Evolutionary conservation across 2,113 vertebrate genomes (phyloP).

Genomic region (human (Homo sapiens)): GRCh38 chrX:29590001-29590500

Average conservation of each 20-base stretch:
- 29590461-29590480: background rate
- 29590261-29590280: too few relatives aligned
- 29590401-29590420: background rate
- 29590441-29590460: background rate
- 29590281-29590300: background rate
- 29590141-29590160: too few relatives aligned
- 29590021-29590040: background rate
- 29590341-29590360: background rate
- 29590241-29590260: too few relatives aligned
- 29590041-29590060: background rate
- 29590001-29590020: background rate
- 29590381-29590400: background rate
- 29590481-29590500: background rate
- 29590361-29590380: slow-evolving; percentile 27
- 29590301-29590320: slow-evolving; percentile 25
- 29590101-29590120: too few relatives aligned
- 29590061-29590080: background rate
- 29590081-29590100: too few relatives aligned
- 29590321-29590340: slow-evolving; percentile 35
- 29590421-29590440: background rate
- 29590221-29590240: too few relatives aligned
- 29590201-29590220: too few relatives aligned
- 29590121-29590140: too few relatives aligned
- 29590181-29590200: too few relatives aligned
- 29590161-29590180: too few relatives aligned